Evolutionary conservation across 2,888 invertebrate species (phyloP), one percentile per base, ranked within the genome.

Genomic region (Drosophila neonasuta): DNA sequence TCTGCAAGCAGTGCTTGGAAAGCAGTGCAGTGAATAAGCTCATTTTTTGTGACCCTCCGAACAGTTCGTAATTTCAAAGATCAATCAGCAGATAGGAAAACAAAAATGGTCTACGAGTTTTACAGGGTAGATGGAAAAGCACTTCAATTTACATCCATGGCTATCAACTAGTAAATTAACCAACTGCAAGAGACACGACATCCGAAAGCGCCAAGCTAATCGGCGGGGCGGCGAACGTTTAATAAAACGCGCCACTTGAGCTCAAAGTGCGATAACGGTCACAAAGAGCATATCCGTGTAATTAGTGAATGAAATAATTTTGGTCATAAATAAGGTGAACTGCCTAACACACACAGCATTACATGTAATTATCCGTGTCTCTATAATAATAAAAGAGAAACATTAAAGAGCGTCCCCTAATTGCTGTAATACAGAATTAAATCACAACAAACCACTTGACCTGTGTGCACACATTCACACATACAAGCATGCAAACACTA

Each of bases 241-340:
- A 64, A 70, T 69, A 54, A 80, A 84, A 75, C 82, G 85, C 78
- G 82, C 77, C 84, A 81, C 84, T 81, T 71, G 60, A 67, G 75
- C 69, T 69, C 77, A 77, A 68, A 77, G 81, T 70, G 52, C 67
- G 68, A 65, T 67, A 74, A 49, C 59, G 56, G 45, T 36, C 39
- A 30, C 39, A 24, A 32, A 48, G 10, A 48, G 13, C 54, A 71
- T 74, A 68, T 64, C 44, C 63, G 59, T 44, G 56, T 72, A 72
- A 74, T 77, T 77, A 84, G 68, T 62, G 59, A 66, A 54, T 59
- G 52, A 39, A 46, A 39, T 39, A 30, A 39, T 45, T 29, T 54
- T 2, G 54, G 10, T 30, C 24, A 51, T 58, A 50, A 56, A 57
- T 57, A 41, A 48, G 39, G 36, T 48, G 36, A 39, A 57, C 17